These are phyloP conservation scores for Camponotus floridanus DNA, from an alignment of 1,140 invertebrate species.

Conservation along the genomic window DNA sequence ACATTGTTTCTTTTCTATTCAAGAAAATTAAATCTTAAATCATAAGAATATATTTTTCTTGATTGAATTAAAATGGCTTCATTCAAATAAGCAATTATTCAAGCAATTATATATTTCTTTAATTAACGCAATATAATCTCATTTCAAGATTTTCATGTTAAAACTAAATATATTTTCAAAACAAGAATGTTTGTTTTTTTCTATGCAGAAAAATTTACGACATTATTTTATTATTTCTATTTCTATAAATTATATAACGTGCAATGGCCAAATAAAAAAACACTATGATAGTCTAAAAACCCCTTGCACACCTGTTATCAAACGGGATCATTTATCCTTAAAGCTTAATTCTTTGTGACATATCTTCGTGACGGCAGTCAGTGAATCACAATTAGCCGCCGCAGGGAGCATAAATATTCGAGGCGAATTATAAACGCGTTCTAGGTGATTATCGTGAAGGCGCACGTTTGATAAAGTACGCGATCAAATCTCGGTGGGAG, in stretches of 20 bases:
- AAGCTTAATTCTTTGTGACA: slow-evolving; percentile 56
- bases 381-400: slow-evolving; percentile 66
- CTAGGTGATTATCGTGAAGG: slow-evolving; percentile 50
- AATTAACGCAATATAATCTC: too few relatives aligned
- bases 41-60: too few relatives aligned
- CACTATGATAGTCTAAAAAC: background rate
- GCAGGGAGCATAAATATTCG: slow-evolving; percentile 56
- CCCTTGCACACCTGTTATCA: slow-evolving; percentile 2
- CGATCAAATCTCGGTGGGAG: slow-evolving; percentile 55
- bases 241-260: background rate
- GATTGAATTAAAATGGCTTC: too few relatives aligned
- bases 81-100: too few relatives aligned
- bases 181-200: too few relatives aligned
- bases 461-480: slow-evolving; percentile 56
- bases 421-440: slow-evolving; percentile 50
- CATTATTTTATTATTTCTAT: background rate
- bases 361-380: slow-evolving; percentile 61
- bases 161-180: too few relatives aligned
- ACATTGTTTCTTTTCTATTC: too few relatives aligned
- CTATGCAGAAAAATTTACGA: background rate
- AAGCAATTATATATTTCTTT: too few relatives aligned
- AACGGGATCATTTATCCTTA: slow-evolving; percentile 28
- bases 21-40: too few relatives aligned
- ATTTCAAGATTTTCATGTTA: too few relatives aligned
- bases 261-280: slow-evolving; percentile 22